These are phyloP conservation scores for Oryzias dopingdopingensis DNA, from an alignment of 2,797 vertebrate species.

Conservation along the genomic window DNA sequence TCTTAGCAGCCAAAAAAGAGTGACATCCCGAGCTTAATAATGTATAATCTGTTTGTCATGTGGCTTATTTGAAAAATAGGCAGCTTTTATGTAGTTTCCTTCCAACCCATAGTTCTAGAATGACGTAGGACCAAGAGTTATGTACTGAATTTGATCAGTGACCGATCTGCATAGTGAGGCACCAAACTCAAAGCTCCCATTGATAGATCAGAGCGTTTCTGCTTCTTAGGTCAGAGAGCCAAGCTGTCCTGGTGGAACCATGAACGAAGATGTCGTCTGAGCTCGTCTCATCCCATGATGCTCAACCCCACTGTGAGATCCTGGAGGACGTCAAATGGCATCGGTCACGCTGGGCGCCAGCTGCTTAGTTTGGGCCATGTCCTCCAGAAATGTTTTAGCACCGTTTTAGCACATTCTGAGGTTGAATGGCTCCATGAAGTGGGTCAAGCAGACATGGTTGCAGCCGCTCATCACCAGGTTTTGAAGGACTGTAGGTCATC, in stretches of 20 bases:
- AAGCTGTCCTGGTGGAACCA: conserved; percentile 5
- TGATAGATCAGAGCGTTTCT: conserved; percentile 3
- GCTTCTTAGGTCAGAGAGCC: conserved; percentile 2
- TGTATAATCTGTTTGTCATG: no score
- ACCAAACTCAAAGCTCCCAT: neutral
- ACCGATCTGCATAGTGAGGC: no score
- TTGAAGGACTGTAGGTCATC: conserved; percentile 1
- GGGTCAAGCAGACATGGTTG: conserved; percentile 10
- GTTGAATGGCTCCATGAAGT: conserved; percentile 8
- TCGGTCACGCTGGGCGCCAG: conserved; percentile 7
- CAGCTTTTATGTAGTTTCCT: no score
- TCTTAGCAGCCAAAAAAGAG: no score
- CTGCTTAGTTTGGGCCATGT: conserved; percentile 9
- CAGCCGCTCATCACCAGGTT: conserved; percentile 13
- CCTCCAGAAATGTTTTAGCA: conserved; percentile 26
- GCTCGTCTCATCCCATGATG: conserved; percentile 11
- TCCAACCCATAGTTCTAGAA: no score
- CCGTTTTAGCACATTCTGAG: conserved; percentile 24
- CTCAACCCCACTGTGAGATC: conserved; percentile 9
- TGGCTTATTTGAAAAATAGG: no score
- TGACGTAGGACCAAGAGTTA: no score
- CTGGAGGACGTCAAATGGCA: conserved; percentile 18
- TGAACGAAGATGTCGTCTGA: conserved; percentile 23
- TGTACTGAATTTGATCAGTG: no score
- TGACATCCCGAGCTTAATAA: no score